Conservation (phyloP, 1,140 invertebrate species). For the Laupala kohalensis region DNA sequence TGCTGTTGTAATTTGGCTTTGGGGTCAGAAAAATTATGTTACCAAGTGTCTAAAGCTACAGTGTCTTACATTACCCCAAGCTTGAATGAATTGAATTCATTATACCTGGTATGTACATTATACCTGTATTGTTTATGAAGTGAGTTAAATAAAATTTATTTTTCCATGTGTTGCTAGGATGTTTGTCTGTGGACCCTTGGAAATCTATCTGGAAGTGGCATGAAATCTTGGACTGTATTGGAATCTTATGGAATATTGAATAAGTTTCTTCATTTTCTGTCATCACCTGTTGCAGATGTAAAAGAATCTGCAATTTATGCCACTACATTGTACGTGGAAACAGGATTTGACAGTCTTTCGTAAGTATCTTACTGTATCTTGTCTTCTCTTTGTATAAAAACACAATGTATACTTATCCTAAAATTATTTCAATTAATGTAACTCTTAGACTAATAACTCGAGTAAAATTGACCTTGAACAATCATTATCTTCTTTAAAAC, state of each 20-base stretch:
- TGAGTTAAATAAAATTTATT: background rate
- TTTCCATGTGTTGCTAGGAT: slow-evolving; percentile 28
- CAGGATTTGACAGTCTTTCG: slow-evolving; percentile 3
- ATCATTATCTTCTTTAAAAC: too few relatives aligned
- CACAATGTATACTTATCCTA: too few relatives aligned
- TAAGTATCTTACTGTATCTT: background rate
- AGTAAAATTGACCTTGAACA: too few relatives aligned
- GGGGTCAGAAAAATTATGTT: slow-evolving; percentile 24
- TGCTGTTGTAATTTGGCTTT: slow-evolving; percentile 32
- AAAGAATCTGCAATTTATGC: slow-evolving; percentile 3
- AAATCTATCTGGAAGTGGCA: slow-evolving; percentile 27
- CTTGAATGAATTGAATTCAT: slow-evolving; percentile 26
- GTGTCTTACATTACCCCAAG: slow-evolving; percentile 29
- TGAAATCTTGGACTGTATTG: slow-evolving; percentile 23
- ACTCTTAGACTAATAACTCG: too few relatives aligned
- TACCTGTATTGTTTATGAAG: background rate
- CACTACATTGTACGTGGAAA: slow-evolving; percentile 5
- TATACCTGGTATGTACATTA: slow-evolving; percentile 25
- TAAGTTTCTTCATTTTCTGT: slow-evolving; percentile 7
- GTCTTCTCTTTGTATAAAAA: too few relatives aligned
- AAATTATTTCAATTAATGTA: too few relatives aligned
- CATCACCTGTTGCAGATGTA: background rate
- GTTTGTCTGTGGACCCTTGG: slow-evolving; percentile 30
- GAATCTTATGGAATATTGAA: slow-evolving; percentile 26
- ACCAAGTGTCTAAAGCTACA: slow-evolving; percentile 24